Evolutionary conservation across 2,888 invertebrate genomes (phyloP).

Genomic region (Harpagoxenus sublaevis): DNA sequence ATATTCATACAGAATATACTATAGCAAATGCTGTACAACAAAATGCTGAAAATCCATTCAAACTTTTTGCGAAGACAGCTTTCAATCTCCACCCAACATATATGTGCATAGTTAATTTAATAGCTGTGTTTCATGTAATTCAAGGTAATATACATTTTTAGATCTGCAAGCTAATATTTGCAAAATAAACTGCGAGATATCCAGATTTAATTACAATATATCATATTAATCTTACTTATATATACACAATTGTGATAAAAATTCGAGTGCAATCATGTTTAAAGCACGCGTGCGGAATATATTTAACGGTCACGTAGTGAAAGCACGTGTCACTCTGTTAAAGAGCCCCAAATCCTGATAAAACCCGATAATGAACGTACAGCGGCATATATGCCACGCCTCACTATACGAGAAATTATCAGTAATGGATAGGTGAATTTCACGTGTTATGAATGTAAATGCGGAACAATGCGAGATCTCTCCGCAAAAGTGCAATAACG

Average conservation of each 20-base stretch:
- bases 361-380: conserved; percentile 19
- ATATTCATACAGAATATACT: not conserved
- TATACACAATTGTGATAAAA: not conserved
- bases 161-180: not conserved
- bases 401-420: conserved; percentile 5
- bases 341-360: conserved; percentile 10
- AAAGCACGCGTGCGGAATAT: not conserved
- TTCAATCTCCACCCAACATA: not conserved
- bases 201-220: not conserved
- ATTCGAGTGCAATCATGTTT: not conserved
- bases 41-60: not conserved
- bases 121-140: not conserved
- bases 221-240: not conserved
- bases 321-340: conserved; percentile 25
- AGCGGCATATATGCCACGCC: not conserved
- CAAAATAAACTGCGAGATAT: not conserved
- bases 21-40: not conserved
- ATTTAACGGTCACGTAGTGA: not conserved
- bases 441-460: conserved; percentile 29
- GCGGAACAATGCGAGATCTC: conserved; percentile 27
- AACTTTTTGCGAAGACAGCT: not conserved
- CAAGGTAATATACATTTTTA: not conserved
- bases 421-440: conserved; percentile 15
- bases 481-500: conserved; percentile 39
- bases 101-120: not conserved